These are phyloP conservation scores for Saccostrea echinata DNA, from an alignment of 1,140 invertebrate species.

Conservation along the genomic window DNA sequence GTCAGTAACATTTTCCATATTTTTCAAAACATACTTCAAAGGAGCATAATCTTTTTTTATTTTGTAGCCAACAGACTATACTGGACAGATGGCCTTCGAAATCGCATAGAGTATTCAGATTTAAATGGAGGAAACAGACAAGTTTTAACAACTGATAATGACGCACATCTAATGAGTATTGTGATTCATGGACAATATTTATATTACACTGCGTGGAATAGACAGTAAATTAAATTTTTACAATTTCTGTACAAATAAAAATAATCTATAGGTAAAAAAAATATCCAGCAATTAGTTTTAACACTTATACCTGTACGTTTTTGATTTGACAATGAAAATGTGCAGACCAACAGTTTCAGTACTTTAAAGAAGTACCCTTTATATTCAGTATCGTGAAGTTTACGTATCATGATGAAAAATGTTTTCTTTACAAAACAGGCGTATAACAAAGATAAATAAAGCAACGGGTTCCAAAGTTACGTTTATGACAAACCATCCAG, in stretches of 20 bases:
- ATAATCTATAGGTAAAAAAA: too few species aligned
- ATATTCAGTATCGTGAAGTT: too few species aligned
- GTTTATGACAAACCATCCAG: slow-evolving; percentile 16
- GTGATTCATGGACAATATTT: neutral
- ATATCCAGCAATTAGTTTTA: too few species aligned
- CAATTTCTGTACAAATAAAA: too few species aligned
- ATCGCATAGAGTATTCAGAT: slow-evolving; percentile 11
- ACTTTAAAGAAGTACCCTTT: too few species aligned
- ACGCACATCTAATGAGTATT: slow-evolving; percentile 15
- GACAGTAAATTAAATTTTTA: neutral
- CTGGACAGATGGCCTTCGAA: slow-evolving; percentile 20
- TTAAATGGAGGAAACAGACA: neutral
- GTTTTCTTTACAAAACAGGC: neutral
- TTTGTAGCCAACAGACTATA: slow-evolving; percentile 22
- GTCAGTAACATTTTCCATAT: neutral
- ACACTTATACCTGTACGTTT: too few species aligned
- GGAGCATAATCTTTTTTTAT: neutral
- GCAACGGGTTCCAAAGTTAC: neutral
- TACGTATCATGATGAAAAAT: too few species aligned
- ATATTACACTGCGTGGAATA: slow-evolving; percentile 40
- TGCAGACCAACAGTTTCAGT: too few species aligned
- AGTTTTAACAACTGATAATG: neutral
- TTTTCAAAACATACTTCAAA: neutral
- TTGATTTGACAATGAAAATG: too few species aligned
- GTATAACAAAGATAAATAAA: slow-evolving; percentile 33